phyloP scores from a whole-genome alignment of 2,113 vertebrate genomes.

The Epinephelus fuscoguttatus region DNA sequence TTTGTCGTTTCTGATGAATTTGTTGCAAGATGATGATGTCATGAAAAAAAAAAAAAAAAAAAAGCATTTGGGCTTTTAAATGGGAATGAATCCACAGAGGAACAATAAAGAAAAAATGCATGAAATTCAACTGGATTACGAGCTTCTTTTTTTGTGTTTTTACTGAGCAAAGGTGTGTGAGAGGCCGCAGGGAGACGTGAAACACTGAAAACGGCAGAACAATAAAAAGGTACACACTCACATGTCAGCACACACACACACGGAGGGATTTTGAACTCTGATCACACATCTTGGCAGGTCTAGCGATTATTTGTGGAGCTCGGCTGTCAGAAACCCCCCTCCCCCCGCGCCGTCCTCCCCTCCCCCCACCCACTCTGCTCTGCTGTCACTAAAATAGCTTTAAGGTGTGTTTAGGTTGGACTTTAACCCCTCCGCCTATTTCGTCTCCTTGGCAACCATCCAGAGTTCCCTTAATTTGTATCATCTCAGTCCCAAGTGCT shows the following conservation, averaged over 20 bases:
- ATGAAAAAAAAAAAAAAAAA: background rate
- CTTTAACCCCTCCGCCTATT: constrained; percentile 80
- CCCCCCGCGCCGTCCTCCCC: background rate
- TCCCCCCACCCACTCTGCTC: constrained; percentile 48
- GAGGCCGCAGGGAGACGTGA: constrained; percentile 29
- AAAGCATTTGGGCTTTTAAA: constrained; percentile 30
- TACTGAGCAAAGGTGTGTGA: background rate
- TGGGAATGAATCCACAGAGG: constrained; percentile 20
- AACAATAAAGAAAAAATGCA: constrained; percentile 60
- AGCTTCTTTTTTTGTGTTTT: background rate
- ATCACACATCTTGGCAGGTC: constrained; percentile 73
- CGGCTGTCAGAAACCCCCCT: constrained; percentile 34
- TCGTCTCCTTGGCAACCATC: constrained; percentile 80
- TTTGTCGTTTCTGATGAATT: constrained; percentile 23
- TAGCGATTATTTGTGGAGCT: constrained; percentile 71
- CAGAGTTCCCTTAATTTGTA: constrained; percentile 83
- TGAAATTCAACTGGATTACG: constrained; percentile 20
- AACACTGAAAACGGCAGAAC: constrained; percentile 34
- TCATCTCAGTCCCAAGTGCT: constrained; percentile 81
- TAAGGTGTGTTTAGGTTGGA: constrained; percentile 85
- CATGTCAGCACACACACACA: constrained; percentile 36
- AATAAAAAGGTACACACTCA: constrained; percentile 22
- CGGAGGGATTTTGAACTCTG: constrained; percentile 72
- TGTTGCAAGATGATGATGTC: constrained; percentile 45
- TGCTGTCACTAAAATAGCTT: constrained; percentile 82